Conservation (phyloP, 2,888 invertebrate species). For the Cantharis rustica region DNA sequence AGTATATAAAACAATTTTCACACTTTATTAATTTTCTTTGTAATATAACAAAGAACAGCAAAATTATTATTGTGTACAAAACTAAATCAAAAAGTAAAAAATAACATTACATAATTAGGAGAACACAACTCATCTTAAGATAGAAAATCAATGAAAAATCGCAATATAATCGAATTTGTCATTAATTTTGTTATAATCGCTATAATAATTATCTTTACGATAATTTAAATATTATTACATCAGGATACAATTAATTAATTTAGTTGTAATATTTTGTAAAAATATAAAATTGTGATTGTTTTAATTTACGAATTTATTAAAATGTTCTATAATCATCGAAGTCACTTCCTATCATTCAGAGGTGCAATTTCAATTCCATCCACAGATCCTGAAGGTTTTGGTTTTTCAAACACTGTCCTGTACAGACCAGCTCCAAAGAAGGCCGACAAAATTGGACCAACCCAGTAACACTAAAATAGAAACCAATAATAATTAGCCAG, state of each 20-base stretch:
- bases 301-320: background rate
- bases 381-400: conserved; percentile 31
- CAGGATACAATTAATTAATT: background rate
- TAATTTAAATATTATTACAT: background rate
- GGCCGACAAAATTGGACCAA: conserved; percentile 48
- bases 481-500: background rate
- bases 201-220: background rate
- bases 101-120: background rate
- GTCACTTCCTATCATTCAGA: conserved; percentile 45
- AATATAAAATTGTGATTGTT: background rate
- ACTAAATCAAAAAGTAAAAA: background rate
- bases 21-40: background rate
- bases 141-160: background rate
- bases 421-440: conserved; percentile 48
- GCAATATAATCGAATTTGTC: background rate
- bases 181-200: too few relatives aligned
- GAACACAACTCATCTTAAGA: background rate
- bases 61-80: background rate
- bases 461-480: conserved; percentile 45
- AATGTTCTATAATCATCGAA: background rate
- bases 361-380: conserved; percentile 46
- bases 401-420: conserved; percentile 47
- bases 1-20: background rate
- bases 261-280: background rate
- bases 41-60: background rate